These are phyloP conservation scores for Lagodon rhomboides DNA, from an alignment of 2,797 vertebrate species.

Conservation along the genomic window DNA sequence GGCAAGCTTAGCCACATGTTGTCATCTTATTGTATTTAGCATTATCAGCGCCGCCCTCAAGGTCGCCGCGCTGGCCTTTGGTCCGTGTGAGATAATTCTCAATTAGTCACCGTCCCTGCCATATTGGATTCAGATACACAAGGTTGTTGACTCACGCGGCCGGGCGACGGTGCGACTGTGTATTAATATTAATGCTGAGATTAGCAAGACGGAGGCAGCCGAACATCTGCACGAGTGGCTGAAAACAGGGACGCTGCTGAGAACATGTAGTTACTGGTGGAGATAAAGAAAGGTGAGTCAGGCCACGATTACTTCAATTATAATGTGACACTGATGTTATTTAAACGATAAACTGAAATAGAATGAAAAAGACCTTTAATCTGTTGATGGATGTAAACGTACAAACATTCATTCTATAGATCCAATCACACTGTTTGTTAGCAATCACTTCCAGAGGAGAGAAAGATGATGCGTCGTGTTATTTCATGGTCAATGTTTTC, in stretches of 20 bases:
- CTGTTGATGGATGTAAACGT: not conserved
- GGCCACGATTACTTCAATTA: not conserved
- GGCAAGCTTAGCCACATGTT: conserved; percentile 46
- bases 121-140: conserved; percentile 61
- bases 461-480: too few species aligned
- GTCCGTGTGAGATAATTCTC: conserved; percentile 53
- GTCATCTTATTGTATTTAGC: conserved; percentile 68
- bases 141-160: conserved; percentile 25
- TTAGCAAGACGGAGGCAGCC: conserved; percentile 2
- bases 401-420: not conserved
- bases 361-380: not conserved
- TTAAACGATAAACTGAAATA: not conserved
- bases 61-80: conserved; percentile 47
- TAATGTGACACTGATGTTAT: not conserved
- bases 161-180: not conserved
- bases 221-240: not conserved
- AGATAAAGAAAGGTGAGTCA: not conserved
- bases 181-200: conserved; percentile 24
- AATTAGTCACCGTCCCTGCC: conserved; percentile 58
- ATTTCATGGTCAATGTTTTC: too few species aligned
- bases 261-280: not conserved
- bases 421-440: too few species aligned
- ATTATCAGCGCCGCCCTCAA: conserved; percentile 55
- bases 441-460: too few species aligned
- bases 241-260: not conserved